Percentiles rank a stretch among this genome's conserved stretches.
phyloP scores from a whole-genome alignment of 1,140 invertebrate genomes.

The Pollicipes pollicipes region DNA sequence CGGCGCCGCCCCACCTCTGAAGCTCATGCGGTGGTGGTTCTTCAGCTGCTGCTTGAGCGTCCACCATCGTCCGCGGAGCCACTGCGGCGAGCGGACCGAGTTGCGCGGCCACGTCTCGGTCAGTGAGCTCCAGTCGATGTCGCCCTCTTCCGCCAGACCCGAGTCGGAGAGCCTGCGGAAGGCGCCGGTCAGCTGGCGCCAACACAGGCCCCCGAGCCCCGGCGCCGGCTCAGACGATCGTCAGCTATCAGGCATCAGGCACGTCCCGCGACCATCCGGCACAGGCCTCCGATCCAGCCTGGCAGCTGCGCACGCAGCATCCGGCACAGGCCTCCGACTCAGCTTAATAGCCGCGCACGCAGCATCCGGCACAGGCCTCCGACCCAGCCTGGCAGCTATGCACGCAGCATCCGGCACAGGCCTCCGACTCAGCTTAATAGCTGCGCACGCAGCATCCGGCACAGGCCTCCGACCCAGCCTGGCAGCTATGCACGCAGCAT shows the following conservation, averaged over 20 bases:
- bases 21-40: neutral
- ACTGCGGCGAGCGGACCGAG: conserved; percentile 34
- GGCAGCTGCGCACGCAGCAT: too few species aligned
- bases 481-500: too few species aligned
- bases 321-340: neutral
- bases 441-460: too few species aligned
- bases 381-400: too few species aligned
- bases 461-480: too few species aligned
- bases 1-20: neutral
- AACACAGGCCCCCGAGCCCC: neutral
- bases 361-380: too few species aligned
- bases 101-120: conserved; percentile 20
- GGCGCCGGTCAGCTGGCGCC: neutral
- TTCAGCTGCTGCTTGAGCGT: conserved; percentile 24
- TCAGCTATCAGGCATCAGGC: too few species aligned
- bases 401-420: too few species aligned
- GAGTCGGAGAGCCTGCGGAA: conserved; percentile 25
- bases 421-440: neutral
- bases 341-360: too few species aligned
- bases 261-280: neutral
- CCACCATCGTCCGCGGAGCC: conserved; percentile 35
- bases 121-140: conserved; percentile 31
- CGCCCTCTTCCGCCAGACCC: conserved; percentile 28
- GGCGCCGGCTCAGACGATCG: too few species aligned
- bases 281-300: neutral